phyloP scores from a whole-genome alignment of 2,888 invertebrate genomes.

The Drosophila setosimentum region DNA sequence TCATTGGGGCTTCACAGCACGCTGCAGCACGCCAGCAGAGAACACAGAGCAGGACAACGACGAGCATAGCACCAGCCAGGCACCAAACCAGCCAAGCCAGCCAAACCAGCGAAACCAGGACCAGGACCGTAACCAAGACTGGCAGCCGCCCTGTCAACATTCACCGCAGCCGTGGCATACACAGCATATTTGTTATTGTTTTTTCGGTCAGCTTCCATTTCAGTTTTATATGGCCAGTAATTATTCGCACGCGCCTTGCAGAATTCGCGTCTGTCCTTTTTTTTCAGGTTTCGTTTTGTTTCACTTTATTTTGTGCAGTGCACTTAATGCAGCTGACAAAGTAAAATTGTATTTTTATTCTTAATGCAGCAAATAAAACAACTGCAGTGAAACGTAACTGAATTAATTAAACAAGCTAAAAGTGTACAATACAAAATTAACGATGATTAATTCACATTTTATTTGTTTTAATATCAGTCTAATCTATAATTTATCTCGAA shows the following conservation, averaged over 20 bases:
- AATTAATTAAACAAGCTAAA: not conserved
- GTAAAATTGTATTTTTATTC: not conserved
- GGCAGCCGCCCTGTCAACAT: constrained; percentile 68
- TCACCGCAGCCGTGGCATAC: constrained; percentile 70
- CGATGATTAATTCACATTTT: not conserved
- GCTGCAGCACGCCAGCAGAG: constrained; percentile 24
- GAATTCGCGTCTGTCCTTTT: constrained; percentile 30
- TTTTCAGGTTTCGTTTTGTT: constrained; percentile 8
- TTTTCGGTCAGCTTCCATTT: constrained; percentile 68
- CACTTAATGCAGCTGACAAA: constrained; percentile 42
- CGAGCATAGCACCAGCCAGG: not conserved
- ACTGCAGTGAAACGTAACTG: not conserved
- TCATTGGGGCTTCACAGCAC: constrained; percentile 77
- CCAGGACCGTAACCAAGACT: constrained; percentile 18
- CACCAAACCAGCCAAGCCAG: constrained; percentile 7
- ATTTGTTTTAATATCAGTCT: not conserved
- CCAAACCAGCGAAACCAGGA: not conserved
- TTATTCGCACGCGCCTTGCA: constrained; percentile 76
- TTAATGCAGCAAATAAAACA: not conserved
- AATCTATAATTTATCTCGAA: too few relatives aligned
- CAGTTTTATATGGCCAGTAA: constrained; percentile 76
- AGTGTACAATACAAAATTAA: not conserved
- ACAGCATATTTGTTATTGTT: constrained; percentile 76
- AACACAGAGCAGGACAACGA: not conserved
- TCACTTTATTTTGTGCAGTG: constrained; percentile 38